Conservation (phyloP, 2,888 invertebrate species). For the Archips crataeganus region DNA sequence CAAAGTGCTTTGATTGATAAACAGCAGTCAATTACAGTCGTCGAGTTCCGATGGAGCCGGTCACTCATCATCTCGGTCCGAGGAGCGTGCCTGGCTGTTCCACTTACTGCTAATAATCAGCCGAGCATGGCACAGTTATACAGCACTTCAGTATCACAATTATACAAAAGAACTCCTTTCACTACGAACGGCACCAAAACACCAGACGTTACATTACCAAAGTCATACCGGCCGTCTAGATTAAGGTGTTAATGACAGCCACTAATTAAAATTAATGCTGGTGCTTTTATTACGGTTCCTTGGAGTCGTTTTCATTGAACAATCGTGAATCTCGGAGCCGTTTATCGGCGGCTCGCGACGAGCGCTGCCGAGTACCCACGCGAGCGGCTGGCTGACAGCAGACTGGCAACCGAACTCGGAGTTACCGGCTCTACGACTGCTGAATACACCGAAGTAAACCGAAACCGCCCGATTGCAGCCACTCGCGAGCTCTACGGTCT, state of each 20-base stretch:
- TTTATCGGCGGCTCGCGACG: conserved; percentile 60
- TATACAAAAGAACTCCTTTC: conserved; percentile 70
- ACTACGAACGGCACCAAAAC: conserved; percentile 67
- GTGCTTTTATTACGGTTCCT: conserved; percentile 43
- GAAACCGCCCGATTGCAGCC: conserved; percentile 60
- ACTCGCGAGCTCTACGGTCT: conserved; percentile 24
- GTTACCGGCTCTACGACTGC: conserved; percentile 49
- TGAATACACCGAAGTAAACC: conserved; percentile 56
- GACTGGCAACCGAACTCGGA: conserved; percentile 44
- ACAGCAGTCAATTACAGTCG: conserved; percentile 33
- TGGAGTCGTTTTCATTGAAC: conserved; percentile 65
- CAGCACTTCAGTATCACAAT: conserved; percentile 60
- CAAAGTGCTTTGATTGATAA: conserved; percentile 36
- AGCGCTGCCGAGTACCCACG: conserved; percentile 42
- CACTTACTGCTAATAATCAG: conserved; percentile 56
- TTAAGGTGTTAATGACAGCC: conserved; percentile 46
- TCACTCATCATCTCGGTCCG: conserved; percentile 22
- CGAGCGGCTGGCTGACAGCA: conserved; percentile 54
- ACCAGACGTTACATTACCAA: conserved; percentile 65
- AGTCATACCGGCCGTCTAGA: conserved; percentile 72
- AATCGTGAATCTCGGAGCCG: conserved; percentile 65
- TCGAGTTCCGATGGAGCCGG: conserved; percentile 32
- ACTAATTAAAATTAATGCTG: conserved; percentile 36
- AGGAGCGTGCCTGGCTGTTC: conserved; percentile 40
- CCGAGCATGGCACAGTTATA: conserved; percentile 65